A percentile compares a stretch with the other conserved stretches of the same genome.
Conservation (phyloP, 2,113 vertebrate genomes). For the Anhinga rufa region DNA sequence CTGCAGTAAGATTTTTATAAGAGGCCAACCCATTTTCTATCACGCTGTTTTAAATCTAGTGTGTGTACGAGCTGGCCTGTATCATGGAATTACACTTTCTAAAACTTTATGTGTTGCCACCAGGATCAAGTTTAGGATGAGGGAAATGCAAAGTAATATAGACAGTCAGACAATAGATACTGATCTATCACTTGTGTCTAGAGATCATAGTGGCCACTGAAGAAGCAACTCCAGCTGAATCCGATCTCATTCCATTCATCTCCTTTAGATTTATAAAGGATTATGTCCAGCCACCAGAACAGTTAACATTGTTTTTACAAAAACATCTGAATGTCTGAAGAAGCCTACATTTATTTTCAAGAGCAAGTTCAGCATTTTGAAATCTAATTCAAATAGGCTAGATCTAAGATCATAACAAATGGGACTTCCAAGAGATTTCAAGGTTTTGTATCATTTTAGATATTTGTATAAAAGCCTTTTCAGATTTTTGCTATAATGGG, state of each 20-base stretch:
- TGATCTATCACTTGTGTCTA: neutral
- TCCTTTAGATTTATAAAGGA: neutral
- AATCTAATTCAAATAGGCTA: neutral
- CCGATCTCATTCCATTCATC: neutral
- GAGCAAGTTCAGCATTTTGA: neutral
- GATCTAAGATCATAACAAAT: neutral
- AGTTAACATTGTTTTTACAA: neutral
- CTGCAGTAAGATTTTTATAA: neutral
- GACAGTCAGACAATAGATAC: neutral
- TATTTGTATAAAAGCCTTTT: neutral
- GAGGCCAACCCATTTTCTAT: neutral
- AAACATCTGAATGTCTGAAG: neutral
- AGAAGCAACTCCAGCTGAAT: neutral
- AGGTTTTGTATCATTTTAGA: neutral
- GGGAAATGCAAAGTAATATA: neutral
- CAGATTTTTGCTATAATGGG: neutral
- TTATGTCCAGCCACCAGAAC: neutral
- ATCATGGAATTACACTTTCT: neutral
- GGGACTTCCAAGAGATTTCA: neutral
- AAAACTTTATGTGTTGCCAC: neutral
- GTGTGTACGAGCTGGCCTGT: neutral
- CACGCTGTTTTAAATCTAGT: neutral
- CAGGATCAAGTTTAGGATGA: neutral
- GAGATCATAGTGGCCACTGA: neutral
- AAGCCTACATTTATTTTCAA: neutral